These are phyloP conservation scores for Epirrhoe tristata DNA, from an alignment of 2,888 invertebrate genomes.

Conservation along the genomic window DNA sequence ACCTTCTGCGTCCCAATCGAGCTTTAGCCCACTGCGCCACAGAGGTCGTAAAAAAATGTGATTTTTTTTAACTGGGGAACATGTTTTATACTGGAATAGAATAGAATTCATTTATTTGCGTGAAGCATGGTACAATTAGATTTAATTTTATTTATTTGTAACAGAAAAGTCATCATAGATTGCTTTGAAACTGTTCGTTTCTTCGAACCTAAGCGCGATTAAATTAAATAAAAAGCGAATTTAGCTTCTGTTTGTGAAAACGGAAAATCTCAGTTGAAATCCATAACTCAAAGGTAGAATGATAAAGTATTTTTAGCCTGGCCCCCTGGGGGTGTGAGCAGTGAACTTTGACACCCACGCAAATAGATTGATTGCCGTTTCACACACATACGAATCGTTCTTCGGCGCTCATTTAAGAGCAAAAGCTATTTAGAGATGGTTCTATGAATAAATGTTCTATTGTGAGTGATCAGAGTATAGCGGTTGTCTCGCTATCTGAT, in stretches of 20 bases:
- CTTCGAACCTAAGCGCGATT: neutral
- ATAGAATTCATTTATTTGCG: no score
- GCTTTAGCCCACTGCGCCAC: no score
- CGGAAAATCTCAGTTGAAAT: conserved; percentile 18
- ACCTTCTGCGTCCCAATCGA: no score
- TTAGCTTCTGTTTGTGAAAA: conserved; percentile 22
- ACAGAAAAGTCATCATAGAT: neutral
- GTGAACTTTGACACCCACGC: conserved; percentile 70
- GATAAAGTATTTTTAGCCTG: conserved; percentile 56
- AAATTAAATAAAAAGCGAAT: conserved; percentile 13
- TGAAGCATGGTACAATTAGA: no score
- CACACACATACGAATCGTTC: conserved; percentile 46
- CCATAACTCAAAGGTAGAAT: conserved; percentile 45
- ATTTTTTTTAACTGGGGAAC: no score
- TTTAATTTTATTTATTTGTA: neutral
- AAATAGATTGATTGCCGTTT: conserved; percentile 58
- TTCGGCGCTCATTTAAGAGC: conserved; percentile 37
- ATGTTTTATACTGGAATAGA: no score
- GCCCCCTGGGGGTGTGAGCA: conserved; percentile 55
- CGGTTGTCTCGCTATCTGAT: conserved; percentile 30
- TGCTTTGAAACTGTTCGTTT: neutral
- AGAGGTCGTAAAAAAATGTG: no score
- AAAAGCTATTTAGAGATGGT: conserved; percentile 39
- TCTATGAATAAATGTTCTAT: conserved; percentile 35
- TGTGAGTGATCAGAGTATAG: conserved; percentile 28